Evolutionary conservation across 2,797 vertebrate genomes (phyloP), one percentile per base, ranked within the genome.

Genomic region (Sarcoramphus papa): DNA sequence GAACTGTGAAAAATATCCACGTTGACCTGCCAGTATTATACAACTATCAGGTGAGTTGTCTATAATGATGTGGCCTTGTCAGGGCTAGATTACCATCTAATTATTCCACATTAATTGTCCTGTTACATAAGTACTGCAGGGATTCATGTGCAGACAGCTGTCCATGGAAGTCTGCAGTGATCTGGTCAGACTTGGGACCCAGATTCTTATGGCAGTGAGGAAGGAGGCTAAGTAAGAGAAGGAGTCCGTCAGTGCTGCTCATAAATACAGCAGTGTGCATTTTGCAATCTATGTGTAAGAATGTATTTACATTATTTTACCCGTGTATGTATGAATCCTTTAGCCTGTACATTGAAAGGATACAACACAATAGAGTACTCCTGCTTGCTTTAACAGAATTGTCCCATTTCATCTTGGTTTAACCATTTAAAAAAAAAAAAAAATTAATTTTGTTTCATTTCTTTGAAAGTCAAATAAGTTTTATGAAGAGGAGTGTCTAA

Each of bases 1-100:
- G 99, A 63, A 98, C 98, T 4, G 51, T 99, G 74, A 99, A 98
- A 97, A 98, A 99, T 35, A 41, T 99, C 37, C 98, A 99, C 0
- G 97, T 99, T 77, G 98, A 99, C 74, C 96, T 97, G 21, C 98
- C 98, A 11, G 67, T 97, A 50, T 95, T 99, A 75, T 98, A 96
- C 48, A 97, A 96, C 85, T 99, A 98, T 90, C 98, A 99, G 97
- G 98, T 98, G 94, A 96, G 94, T 75, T 76, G n/a, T 54, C 40
- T 70, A 0, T 35, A 14, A 10, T 59, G 41, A 73, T 51, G 33
- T 69, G 51, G 51, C 60, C 59, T 79, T 67, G 16, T 56, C 57
- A 75, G 56, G 35, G 7, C 65, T 77, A 17, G 16, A 23, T 65
- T 41, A 2, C 25, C 28, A 45, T 59, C 56, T 84, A 27, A 62